Evolutionary conservation across 2,888 invertebrate species (phyloP).

Genomic region (Bombylius discolor): DNA sequence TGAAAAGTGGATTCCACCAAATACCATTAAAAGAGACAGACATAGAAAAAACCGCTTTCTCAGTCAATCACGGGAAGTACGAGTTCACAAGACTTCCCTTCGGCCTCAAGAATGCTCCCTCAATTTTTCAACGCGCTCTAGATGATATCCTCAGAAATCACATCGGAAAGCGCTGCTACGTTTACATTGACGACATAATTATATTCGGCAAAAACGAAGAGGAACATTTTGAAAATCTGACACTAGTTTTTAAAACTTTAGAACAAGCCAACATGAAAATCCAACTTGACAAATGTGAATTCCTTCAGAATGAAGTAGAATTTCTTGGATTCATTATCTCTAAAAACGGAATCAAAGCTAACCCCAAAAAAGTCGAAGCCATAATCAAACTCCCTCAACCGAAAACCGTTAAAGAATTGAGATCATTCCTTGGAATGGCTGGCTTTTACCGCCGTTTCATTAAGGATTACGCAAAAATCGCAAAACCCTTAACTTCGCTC

Average conservation of each 20-base stretch:
- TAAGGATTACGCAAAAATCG: slow-evolving; percentile 1
- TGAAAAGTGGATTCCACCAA: slow-evolving; percentile 8
- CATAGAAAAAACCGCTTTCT: slow-evolving; percentile 11
- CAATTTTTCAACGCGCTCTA: slow-evolving; percentile 12
- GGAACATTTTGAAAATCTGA: not conserved
- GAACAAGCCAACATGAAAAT: not conserved
- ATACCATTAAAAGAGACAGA: slow-evolving; percentile 5
- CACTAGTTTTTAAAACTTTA: slow-evolving; percentile 7
- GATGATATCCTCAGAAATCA: slow-evolving; percentile 10
- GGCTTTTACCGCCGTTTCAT: slow-evolving; percentile 9
- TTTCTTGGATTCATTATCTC: slow-evolving; percentile 7
- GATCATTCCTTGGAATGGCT: slow-evolving; percentile 7
- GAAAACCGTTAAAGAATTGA: slow-evolving; percentile 4
- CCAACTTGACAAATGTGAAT: slow-evolving; percentile 3
- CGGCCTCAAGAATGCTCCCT: no score
- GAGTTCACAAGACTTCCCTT: no score
- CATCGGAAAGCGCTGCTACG: slow-evolving; percentile 1
- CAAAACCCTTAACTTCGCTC: slow-evolving; percentile 5
- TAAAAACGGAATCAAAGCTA: slow-evolving; percentile 6
- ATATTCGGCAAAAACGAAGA: not conserved
- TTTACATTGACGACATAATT: not conserved
- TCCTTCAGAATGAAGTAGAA: slow-evolving; percentile 1
- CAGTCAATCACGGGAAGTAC: no score
- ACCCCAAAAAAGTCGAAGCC: slow-evolving; percentile 6
- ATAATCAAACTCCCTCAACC: slow-evolving; percentile 4